phyloP scores from a whole-genome alignment of 2,113 vertebrate genomes.

The Cettia cetti region DNA sequence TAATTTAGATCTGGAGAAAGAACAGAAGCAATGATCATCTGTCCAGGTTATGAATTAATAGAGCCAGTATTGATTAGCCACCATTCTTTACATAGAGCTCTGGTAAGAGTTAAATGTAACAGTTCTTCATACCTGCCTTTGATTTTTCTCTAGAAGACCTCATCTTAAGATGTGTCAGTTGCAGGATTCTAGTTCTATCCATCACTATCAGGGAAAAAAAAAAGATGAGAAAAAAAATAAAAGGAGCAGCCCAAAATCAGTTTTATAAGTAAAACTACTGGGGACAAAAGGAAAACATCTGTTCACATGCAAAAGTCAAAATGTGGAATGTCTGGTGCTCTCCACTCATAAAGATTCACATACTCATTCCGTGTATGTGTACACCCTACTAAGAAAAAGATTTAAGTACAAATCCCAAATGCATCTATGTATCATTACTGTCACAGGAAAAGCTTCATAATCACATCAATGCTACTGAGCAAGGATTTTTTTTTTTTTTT shows the following conservation, averaged over 20 bases:
- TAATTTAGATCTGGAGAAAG: constrained; percentile 67
- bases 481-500: neutral
- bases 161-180: constrained; percentile 25
- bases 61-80: constrained; percentile 62
- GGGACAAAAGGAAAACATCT: neutral
- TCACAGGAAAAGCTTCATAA: neutral
- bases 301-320: neutral
- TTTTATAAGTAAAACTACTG: neutral
- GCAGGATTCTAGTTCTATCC: constrained; percentile 17
- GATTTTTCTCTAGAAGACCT: constrained; percentile 61
- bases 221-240: neutral
- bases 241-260: neutral
- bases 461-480: neutral
- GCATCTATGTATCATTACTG: neutral
- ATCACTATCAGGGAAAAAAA: neutral
- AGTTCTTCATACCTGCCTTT: constrained; percentile 60
- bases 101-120: constrained; percentile 63
- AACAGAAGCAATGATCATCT: constrained; percentile 60
- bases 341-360: neutral
- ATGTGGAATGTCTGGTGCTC: neutral
- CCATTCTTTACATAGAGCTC: constrained; percentile 38
- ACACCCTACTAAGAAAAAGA: neutral
- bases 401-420: neutral
- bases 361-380: neutral
- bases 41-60: constrained; percentile 70